These are phyloP conservation scores for Epizoanthus ramosus DNA, from an alignment of 92 coral and sea anemone genomes.

Conservation along the genomic window DNA sequence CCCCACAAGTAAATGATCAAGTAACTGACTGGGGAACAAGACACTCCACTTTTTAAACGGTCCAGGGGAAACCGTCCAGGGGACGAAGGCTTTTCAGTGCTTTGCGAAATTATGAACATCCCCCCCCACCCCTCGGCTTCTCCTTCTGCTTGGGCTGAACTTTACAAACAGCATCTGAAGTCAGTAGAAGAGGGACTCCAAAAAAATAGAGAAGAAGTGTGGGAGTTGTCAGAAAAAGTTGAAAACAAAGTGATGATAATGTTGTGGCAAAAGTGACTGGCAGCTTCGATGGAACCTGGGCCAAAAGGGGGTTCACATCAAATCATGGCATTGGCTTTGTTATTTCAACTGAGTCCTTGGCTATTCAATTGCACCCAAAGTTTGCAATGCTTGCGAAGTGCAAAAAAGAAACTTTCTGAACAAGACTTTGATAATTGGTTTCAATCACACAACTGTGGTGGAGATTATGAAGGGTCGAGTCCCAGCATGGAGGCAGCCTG, in stretches of 20 bases:
- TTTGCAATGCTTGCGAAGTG: slow-evolving; percentile 24
- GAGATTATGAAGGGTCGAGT: slow-evolving; percentile 44
- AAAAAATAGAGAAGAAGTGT: not conserved
- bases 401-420: slow-evolving; percentile 15
- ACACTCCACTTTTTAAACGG: too few relatives aligned
- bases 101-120: slow-evolving; percentile 21
- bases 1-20: too few relatives aligned
- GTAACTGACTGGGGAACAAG: too few relatives aligned
- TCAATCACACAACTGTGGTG: slow-evolving; percentile 22
- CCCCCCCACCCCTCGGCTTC: slow-evolving; percentile 13
- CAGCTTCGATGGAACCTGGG: too few relatives aligned
- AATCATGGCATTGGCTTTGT: slow-evolving; percentile 20
- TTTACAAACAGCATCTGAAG: slow-evolving; percentile 6
- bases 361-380: slow-evolving; percentile 34
- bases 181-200: slow-evolving; percentile 4
- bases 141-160: slow-evolving; percentile 13
- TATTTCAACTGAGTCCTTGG: slow-evolving; percentile 21
- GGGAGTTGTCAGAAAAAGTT: not conserved
- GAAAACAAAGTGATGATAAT: not conserved
- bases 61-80: too few relatives aligned
- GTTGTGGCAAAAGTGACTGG: not conserved
- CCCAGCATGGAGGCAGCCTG: slow-evolving; percentile 47
- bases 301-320: too few relatives aligned
- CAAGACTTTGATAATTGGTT: slow-evolving; percentile 37
- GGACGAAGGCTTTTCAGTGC: slow-evolving; percentile 11